These are phyloP conservation scores for Mandrillus leucophaeus DNA, from an alignment of 2,113 vertebrate species.

Conservation along the genomic window DNA sequence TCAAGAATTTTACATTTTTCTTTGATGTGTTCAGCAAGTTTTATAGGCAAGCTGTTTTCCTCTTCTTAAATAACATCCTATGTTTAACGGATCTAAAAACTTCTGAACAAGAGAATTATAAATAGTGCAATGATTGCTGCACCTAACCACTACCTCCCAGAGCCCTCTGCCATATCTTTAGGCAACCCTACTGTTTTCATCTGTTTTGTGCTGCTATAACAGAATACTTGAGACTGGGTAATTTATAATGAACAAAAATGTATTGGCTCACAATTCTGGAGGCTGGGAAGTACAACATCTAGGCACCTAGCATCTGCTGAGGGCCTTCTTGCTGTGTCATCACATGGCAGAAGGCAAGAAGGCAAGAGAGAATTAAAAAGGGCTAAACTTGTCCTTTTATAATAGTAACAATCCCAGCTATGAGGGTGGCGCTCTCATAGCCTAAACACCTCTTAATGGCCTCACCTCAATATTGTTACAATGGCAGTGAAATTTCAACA, in stretches of 20 bases:
- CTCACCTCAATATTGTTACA: neutral
- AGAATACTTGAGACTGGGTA: neutral
- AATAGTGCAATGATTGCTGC: neutral
- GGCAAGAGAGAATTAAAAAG: neutral
- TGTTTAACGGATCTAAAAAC: constrained; percentile 19
- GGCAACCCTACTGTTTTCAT: neutral
- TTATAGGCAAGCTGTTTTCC: constrained; percentile 15
- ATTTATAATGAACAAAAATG: neutral
- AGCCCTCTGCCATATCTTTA: neutral
- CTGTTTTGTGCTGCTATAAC: neutral
- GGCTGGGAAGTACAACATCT: neutral
- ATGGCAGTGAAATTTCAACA: neutral
- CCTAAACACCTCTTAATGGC: neutral
- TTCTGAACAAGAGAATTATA: neutral
- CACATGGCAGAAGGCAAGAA: neutral
- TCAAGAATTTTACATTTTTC: constrained; percentile 22
- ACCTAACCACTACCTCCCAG: neutral
- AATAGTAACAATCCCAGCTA: neutral
- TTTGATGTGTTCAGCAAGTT: constrained; percentile 15
- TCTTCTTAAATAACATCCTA: neutral
- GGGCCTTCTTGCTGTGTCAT: neutral
- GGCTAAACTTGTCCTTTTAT: neutral
- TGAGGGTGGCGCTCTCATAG: no score
- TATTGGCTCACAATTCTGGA: neutral
- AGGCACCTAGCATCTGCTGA: neutral